Evolutionary conservation across 2,888 invertebrate genomes (phyloP).

Genomic region (Agrotis ipsilon): DNA sequence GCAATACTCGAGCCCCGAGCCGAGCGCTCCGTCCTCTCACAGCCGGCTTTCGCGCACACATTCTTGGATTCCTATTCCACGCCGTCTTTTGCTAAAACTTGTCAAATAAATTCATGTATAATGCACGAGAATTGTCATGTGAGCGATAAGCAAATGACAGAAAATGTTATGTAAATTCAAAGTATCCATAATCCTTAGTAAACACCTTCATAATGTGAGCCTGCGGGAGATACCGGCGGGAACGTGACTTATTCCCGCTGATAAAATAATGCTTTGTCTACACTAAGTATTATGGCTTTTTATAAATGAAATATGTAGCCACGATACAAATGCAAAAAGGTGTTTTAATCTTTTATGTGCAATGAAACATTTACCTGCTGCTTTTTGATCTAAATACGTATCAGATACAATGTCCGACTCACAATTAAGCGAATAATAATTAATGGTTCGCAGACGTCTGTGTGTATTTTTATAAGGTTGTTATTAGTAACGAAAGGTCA

Average conservation of each 20-base stretch:
- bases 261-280: constrained; percentile 82
- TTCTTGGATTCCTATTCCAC: constrained; percentile 81
- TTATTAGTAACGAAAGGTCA: constrained; percentile 75
- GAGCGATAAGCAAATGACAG: constrained; percentile 90
- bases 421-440: constrained; percentile 59
- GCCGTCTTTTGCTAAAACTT: constrained; percentile 83
- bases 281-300: constrained; percentile 76
- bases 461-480: constrained; percentile 67
- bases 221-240: constrained; percentile 80
- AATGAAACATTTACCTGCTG: constrained; percentile 4
- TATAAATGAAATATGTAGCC: constrained; percentile 55
- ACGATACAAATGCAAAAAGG: constrained; percentile 43
- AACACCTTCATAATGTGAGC: constrained; percentile 84
- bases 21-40: constrained; percentile 56
- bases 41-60: constrained; percentile 73
- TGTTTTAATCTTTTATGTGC: constrained; percentile 30
- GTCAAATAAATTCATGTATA: constrained; percentile 88
- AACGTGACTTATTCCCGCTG: constrained; percentile 83
- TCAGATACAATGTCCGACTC: constrained; percentile 27
- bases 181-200: constrained; percentile 85
- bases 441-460: constrained; percentile 50
- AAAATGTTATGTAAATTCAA: constrained; percentile 90
- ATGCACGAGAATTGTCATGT: constrained; percentile 88
- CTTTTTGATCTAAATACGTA: constrained; percentile 21
- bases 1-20: constrained; percentile 72